Evolutionary conservation across 2,797 vertebrate species (phyloP), one percentile per base, ranked within the genome.

Genomic region (Garrulus glandarius): DNA sequence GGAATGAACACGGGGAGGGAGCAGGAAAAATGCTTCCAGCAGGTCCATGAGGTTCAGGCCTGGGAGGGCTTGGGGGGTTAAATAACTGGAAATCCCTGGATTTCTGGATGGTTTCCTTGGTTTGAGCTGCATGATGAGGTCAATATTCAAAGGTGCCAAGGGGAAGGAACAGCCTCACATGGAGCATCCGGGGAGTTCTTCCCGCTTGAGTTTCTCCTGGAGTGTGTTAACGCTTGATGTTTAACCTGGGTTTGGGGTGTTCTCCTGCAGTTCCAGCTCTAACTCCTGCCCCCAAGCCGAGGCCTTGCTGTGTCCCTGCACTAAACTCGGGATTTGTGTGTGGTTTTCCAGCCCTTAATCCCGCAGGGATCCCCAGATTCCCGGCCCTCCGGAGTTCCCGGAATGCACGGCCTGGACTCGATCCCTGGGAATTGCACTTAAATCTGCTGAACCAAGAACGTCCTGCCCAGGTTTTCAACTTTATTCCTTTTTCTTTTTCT

Each of bases 191-290:
- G 22, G 30, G 6, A 27, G 8, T 47, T 57, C 27, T 36, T 17
- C 37, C 60, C 55, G 2, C 53, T 5, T 0, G 12, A 34, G 2
- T n/a, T 14, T 9, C 47, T 49, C 20, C 11, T 2, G 4, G 4
- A 32, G 21, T 2, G 8, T 37, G 29, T 11, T 30, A 22, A 3
- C 20, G 53, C 52, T 32, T 11, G 55, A 18, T 10, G 9, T 21
- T 2, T 34, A 49, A 32, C 47, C 27, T 5, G 46, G 36, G 4
- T 18, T 32, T 22, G 20, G 55, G 60, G 44, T n/a, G 67, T 39
- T 71, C 23, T 52, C 55, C 30, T 47, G 80, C 59, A 29, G 41
- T 20, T 39, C 39, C 18, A 19, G 53, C 85, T 78, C 61, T 93
- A 64, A 89, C 76, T 69, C 22, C 7, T 29, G 30, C 47, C 41